A percentile compares a stretch with the other conserved stretches of the same genome.
phyloP scores from a whole-genome alignment of 2,113 vertebrate genomes.

The Phaetusa simplex region DNA sequence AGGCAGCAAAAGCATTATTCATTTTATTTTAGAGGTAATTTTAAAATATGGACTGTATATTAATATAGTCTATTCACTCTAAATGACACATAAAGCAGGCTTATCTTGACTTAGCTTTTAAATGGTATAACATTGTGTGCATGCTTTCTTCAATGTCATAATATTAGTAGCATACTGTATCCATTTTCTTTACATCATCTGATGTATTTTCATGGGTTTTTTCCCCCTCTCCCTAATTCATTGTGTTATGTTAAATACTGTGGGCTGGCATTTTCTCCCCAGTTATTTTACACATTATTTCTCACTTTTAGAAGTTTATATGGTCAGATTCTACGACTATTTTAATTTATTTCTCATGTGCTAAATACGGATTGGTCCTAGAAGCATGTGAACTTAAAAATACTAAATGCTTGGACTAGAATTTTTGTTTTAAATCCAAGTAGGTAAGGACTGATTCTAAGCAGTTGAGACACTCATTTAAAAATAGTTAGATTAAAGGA shows the following conservation, averaged over 20 bases:
- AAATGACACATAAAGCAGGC: slow-evolving; percentile 15
- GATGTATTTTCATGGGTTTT: not conserved
- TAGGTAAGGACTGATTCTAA: not conserved
- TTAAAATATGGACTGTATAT: not conserved
- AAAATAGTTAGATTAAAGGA: not conserved
- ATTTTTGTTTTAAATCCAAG: not conserved
- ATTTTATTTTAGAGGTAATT: slow-evolving; percentile 44
- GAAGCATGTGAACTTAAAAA: not conserved
- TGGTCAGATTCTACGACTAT: not conserved
- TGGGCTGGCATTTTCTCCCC: not conserved
- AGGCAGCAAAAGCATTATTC: not conserved
- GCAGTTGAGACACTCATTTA: not conserved
- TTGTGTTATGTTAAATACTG: not conserved
- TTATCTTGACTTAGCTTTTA: slow-evolving; percentile 38
- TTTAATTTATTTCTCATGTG: not conserved
- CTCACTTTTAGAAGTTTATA: not conserved
- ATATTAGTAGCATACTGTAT: not conserved
- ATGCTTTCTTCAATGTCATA: not conserved
- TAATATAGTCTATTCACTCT: not conserved
- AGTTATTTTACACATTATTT: not conserved
- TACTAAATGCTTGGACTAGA: not conserved
- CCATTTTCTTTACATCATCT: not conserved
- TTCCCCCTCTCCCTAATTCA: not conserved
- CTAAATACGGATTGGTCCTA: not conserved
- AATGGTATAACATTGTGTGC: not conserved